Evolutionary conservation across 2,888 invertebrate species (phyloP).

Genomic region (Trachelus troglodyta): DNA sequence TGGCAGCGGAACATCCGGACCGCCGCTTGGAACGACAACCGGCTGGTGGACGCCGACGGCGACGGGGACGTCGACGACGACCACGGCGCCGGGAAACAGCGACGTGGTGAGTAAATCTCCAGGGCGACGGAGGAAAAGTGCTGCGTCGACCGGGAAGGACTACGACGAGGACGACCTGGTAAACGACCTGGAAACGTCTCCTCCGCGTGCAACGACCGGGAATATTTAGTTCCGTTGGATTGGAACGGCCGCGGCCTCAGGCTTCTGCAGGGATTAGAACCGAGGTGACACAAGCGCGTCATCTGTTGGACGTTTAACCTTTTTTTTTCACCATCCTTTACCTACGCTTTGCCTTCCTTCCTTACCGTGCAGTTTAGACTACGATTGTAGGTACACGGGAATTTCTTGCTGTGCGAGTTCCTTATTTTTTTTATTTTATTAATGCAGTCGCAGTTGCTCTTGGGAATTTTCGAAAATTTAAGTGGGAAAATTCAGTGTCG

Average conservation of each 20-base stretch:
- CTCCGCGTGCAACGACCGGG: slow-evolving; percentile 2
- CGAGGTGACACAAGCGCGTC: slow-evolving; percentile 46
- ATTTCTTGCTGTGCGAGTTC: background rate
- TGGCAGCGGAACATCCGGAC: slow-evolving; percentile 53
- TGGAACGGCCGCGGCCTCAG: slow-evolving; percentile 20
- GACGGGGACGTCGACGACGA: slow-evolving; percentile 37
- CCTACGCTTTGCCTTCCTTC: slow-evolving; percentile 15
- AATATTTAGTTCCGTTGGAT: slow-evolving; percentile 44
- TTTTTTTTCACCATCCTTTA: slow-evolving; percentile 29
- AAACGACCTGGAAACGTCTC: background rate
- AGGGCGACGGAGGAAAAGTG: background rate
- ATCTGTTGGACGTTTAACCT: slow-evolving; percentile 51
- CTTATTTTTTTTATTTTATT: background rate
- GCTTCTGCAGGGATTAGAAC: slow-evolving; percentile 40
- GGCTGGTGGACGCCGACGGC: slow-evolving; percentile 62
- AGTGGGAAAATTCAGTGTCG: background rate
- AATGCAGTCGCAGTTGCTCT: background rate
- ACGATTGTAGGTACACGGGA: slow-evolving; percentile 4
- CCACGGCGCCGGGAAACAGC: slow-evolving; percentile 57
- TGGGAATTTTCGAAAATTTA: background rate
- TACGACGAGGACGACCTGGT: background rate
- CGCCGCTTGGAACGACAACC: slow-evolving; percentile 40
- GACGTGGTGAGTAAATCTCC: slow-evolving; percentile 54
- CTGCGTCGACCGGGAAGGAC: background rate
- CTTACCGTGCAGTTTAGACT: slow-evolving; percentile 12